Evolutionary conservation across 2,113 vertebrate species (phyloP), one percentile per base, ranked within the genome.

Genomic region (Ceuthmochares aereus): DNA sequence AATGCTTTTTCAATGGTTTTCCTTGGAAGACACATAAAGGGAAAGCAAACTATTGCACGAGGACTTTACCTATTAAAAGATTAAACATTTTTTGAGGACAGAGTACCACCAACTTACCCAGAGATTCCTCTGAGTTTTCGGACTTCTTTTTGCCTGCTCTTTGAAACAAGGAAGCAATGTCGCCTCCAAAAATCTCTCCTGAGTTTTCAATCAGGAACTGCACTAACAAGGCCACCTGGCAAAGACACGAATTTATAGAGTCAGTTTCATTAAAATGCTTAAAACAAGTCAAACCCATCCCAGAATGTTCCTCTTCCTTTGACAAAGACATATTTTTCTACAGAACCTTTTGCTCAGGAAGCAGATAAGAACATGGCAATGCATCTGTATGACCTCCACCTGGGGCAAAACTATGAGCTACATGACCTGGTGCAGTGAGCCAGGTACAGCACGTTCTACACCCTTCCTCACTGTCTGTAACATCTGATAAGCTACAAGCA

Each of bases 161-260:
- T 83, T 92, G 95, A 62, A 98, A 98, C 73, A 98, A 92, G 8
- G 95, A 95, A 76, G 95, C 90, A 60, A 97, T 92, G 78, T 98
- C 98, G 72, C 97, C 96, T 55, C 98, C 98, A 96, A 98, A 98
- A 75, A 98, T 97, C 64, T 97, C 92, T 32, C 94, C 83, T 1
- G 98, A 96, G 91, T 98, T 98, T 96, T 98, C 98, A 92, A 98
- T 98, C 60, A 98, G 93, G 77, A 98, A 98, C 68, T 98, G 98
- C 37, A 98, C 97, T 81, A 98, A 92, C 62, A 92, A 90, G 54
- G 98, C 98, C 76, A 98, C 98, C 98, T 98, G 85, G 40, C 18
- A 89, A 90, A 82, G 63, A 78, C 42, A 90, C 3, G 20, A 87
- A 72, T 86, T 56, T n/a, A 59, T 19, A 55, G 27, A 42, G 37